These are phyloP conservation scores for Drosophila putrida DNA, from an alignment of 2,888 invertebrate genomes.

Conservation along the genomic window DNA sequence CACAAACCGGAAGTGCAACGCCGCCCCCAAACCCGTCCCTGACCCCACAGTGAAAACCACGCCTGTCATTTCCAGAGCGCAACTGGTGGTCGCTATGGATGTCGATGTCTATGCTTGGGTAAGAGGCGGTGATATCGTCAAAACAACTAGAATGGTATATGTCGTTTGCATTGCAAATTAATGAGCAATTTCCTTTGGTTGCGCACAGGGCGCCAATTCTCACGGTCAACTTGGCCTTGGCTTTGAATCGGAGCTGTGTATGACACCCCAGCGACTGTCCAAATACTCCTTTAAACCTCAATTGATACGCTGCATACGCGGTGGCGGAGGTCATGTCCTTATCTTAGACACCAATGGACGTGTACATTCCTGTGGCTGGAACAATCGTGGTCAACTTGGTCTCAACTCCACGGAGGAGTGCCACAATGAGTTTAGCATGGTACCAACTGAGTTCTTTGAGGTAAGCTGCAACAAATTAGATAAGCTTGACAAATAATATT, in stretches of 20 bases:
- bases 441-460: slow-evolving; percentile 86
- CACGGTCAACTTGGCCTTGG: slow-evolving; percentile 92
- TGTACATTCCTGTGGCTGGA: slow-evolving; percentile 92
- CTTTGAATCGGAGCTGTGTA: slow-evolving; percentile 88
- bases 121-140: slow-evolving; percentile 34
- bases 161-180: slow-evolving; percentile 79
- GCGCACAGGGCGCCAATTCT: slow-evolving; percentile 92
- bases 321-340: slow-evolving; percentile 92
- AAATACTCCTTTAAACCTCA: slow-evolving; percentile 82
- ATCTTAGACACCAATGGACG: slow-evolving; percentile 89
- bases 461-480: slow-evolving; percentile 30
- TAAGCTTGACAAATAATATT: neutral
- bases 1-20: slow-evolving; percentile 75
- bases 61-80: slow-evolving; percentile 26
- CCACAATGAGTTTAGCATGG: slow-evolving; percentile 84
- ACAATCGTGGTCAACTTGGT: slow-evolving; percentile 91
- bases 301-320: slow-evolving; percentile 88
- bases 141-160: neutral
- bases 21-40: slow-evolving; percentile 23
- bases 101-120: slow-evolving; percentile 72
- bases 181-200: slow-evolving; percentile 74
- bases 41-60: slow-evolving; percentile 9
- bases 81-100: slow-evolving; percentile 67
- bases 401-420: slow-evolving; percentile 79
- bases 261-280: slow-evolving; percentile 86